These are phyloP conservation scores for Sepiola atlantica DNA, from an alignment of 2,888 invertebrate genomes.

Conservation along the genomic window DNA sequence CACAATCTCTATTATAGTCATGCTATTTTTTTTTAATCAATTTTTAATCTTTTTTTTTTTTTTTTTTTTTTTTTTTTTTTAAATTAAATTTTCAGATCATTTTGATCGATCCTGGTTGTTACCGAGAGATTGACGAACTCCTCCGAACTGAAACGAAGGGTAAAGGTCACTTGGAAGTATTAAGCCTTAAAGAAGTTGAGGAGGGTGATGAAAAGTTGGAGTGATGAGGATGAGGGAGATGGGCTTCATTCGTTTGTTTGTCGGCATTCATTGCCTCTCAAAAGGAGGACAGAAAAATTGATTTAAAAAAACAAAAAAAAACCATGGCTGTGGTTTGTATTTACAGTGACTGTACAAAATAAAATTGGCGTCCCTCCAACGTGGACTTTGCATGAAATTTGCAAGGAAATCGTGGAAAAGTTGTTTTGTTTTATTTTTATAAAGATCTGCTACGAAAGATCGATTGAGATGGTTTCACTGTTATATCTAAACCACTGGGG, in stretches of 20 bases:
- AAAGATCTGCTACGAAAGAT: too few relatives aligned
- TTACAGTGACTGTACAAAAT: not conserved
- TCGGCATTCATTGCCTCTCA: not conserved
- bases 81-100: conserved; percentile 75
- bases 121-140: conserved; percentile 89
- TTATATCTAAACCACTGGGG: too few relatives aligned
- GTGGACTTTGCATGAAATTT: too few relatives aligned
- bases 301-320: not conserved
- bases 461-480: too few relatives aligned
- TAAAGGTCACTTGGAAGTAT: conserved; percentile 88
- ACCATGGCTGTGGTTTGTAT: not conserved
- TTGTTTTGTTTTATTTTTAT: too few relatives aligned
- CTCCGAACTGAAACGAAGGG: conserved; percentile 84
- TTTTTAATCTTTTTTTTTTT: too few relatives aligned
- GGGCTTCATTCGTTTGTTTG: not conserved
- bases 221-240: conserved; percentile 43
- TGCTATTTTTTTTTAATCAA: too few relatives aligned
- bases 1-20: too few relatives aligned
- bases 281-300: not conserved
- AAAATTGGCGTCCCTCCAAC: too few relatives aligned
- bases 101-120: conserved; percentile 93
- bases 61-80: too few relatives aligned
- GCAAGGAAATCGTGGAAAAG: too few relatives aligned
- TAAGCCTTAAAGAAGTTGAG: conserved; percentile 92
- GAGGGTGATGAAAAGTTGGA: conserved; percentile 84